These are phyloP conservation scores for Lutjanus argentimaculatus DNA, from an alignment of 2,797 vertebrate species.

Conservation along the genomic window DNA sequence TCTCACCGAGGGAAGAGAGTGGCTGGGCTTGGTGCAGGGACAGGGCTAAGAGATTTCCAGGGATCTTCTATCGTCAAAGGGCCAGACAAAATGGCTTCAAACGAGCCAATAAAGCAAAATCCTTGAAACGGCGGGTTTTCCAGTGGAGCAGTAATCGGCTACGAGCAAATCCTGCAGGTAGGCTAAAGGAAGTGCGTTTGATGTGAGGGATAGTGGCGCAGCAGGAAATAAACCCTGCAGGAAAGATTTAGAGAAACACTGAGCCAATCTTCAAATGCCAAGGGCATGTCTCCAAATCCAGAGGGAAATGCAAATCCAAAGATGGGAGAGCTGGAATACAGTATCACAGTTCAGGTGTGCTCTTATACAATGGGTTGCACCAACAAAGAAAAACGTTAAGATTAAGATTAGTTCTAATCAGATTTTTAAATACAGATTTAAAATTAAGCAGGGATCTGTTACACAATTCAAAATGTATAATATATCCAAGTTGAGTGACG, in stretches of 20 bases:
- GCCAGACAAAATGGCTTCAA: slow-evolving; percentile 53
- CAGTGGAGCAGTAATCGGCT: slow-evolving; percentile 53
- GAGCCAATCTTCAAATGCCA: slow-evolving; percentile 55
- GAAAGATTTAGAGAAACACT: slow-evolving; percentile 52
- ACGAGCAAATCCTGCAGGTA: slow-evolving; percentile 60
- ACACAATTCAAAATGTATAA: too few relatives aligned
- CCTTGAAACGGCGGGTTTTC: slow-evolving; percentile 50
- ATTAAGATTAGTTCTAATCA: too few relatives aligned
- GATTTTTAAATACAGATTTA: too few relatives aligned
- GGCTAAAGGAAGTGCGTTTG: slow-evolving; percentile 51
- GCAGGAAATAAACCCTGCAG: slow-evolving; percentile 51
- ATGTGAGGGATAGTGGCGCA: slow-evolving; percentile 45
- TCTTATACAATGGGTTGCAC: neutral
- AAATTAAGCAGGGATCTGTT: too few relatives aligned
- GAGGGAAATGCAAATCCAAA: slow-evolving; percentile 22
- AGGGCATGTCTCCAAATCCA: slow-evolving; percentile 41
- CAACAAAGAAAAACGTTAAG: too few relatives aligned
- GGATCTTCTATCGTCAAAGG: slow-evolving; percentile 53
- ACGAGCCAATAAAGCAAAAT: slow-evolving; percentile 57
- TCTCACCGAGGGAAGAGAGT: slow-evolving; percentile 22
- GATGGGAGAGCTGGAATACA: neutral
- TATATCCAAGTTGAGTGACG: too few relatives aligned
- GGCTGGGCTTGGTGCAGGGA: slow-evolving; percentile 7
- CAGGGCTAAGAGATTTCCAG: slow-evolving; percentile 45
- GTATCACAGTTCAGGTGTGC: neutral